phyloP scores from a whole-genome alignment of 2,888 invertebrate genomes.

The Tribolium freemani region DNA sequence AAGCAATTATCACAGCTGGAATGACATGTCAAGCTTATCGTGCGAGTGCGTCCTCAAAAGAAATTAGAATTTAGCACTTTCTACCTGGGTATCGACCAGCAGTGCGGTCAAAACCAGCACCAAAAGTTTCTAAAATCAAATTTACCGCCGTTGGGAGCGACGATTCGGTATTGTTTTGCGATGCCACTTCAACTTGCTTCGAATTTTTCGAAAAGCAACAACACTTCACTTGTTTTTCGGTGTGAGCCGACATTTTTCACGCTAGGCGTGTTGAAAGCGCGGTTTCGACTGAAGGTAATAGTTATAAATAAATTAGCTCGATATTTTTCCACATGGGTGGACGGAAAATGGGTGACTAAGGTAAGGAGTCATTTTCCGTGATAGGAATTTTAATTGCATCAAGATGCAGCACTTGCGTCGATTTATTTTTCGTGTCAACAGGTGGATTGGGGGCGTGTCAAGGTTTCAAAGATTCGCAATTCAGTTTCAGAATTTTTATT shows the following conservation, averaged over 20 bases:
- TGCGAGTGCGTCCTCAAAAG: constrained; percentile 3
- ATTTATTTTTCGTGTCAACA: background rate
- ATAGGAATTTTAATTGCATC: constrained; percentile 14
- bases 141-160: constrained; percentile 14
- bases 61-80: constrained; percentile 6
- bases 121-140: constrained; percentile 35
- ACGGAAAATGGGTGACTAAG: constrained; percentile 20
- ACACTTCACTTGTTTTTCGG: constrained; percentile 16
- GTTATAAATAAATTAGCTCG: constrained; percentile 39
- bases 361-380: background rate
- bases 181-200: background rate
- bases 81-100: constrained; percentile 29
- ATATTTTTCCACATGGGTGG: constrained; percentile 22
- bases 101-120: constrained; percentile 19
- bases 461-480: background rate
- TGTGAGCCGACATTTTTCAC: constrained; percentile 11
- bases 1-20: constrained; percentile 30
- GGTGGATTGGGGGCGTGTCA: background rate
- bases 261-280: background rate
- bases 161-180: background rate
- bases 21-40: background rate
- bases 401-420: constrained; percentile 2
- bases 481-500: constrained; percentile 39
- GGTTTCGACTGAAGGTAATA: constrained; percentile 30
- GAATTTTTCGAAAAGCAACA: constrained; percentile 11